Percentiles rank a stretch among this genome's conserved stretches.
phyloP scores from a whole-genome alignment of 2,888 invertebrate genomes.

The Trissoscelio sp. region DNA sequence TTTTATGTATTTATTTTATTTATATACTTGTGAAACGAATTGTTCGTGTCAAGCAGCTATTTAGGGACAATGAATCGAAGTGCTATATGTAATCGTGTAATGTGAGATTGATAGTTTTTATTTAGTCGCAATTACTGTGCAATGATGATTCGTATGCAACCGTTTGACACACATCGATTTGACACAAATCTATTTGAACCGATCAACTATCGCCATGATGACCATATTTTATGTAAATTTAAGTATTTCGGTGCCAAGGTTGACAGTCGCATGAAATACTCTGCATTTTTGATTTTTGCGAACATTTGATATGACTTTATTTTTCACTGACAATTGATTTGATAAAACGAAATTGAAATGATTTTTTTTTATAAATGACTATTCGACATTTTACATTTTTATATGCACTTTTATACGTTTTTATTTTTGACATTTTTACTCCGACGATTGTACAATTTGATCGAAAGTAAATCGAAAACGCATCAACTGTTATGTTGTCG shows the following conservation, averaged over 20 bases:
- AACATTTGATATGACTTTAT: not conserved
- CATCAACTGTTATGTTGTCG: slow-evolving; percentile 15
- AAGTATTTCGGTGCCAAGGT: slow-evolving; percentile 16
- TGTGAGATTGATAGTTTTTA: slow-evolving; percentile 51
- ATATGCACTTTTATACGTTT: slow-evolving; percentile 38
- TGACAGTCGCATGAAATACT: not conserved
- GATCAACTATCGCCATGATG: slow-evolving; percentile 7
- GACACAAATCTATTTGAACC: not conserved
- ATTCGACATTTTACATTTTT: slow-evolving; percentile 42
- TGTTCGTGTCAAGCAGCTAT: slow-evolving; percentile 48
- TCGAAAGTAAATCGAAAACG: slow-evolving; percentile 4
- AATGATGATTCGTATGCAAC: slow-evolving; percentile 40
- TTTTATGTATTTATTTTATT: slow-evolving; percentile 57
- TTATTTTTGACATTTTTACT: slow-evolving; percentile 31
- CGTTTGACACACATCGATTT: slow-evolving; percentile 4
- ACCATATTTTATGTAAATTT: not conserved
- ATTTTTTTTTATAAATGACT: not conserved
- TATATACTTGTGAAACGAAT: slow-evolving; percentile 29
- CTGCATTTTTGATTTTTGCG: too few species aligned
- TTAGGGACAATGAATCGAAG: slow-evolving; percentile 28
- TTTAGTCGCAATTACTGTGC: slow-evolving; percentile 62
- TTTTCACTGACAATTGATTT: not conserved
- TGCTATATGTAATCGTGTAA: slow-evolving; percentile 36
- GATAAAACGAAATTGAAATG: not conserved
- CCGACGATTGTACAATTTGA: slow-evolving; percentile 1